Conservation (phyloP, 2,113 vertebrate species). For the Typhlomys cinereus region DNA sequence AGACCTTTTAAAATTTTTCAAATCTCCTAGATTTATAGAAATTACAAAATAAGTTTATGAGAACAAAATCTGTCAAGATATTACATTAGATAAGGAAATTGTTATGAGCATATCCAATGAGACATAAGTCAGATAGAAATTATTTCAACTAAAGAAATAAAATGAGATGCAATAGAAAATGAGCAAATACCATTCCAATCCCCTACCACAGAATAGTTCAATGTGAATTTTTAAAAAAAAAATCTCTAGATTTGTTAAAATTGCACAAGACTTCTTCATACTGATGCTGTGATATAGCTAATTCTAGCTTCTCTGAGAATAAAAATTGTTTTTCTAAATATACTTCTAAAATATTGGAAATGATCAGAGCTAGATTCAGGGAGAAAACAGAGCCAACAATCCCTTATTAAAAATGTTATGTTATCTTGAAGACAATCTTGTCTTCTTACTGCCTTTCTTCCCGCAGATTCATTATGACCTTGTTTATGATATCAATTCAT, state of each 20-base stretch:
- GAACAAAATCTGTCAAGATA: conserved; percentile 4
- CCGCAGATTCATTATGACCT: background rate
- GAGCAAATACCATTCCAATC: background rate
- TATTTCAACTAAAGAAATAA: conserved; percentile 1
- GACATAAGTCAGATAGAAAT: background rate
- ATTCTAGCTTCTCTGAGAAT: background rate
- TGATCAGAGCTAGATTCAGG: background rate
- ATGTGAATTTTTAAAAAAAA: conserved; percentile 19
- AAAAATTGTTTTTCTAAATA: background rate
- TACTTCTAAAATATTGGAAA: conserved; percentile 33
- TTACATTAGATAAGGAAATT: background rate
- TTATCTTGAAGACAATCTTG: conserved; percentile 17
- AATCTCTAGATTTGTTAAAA: background rate
- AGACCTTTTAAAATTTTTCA: background rate
- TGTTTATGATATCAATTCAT: background rate
- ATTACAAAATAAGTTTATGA: background rate
- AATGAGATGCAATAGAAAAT: background rate
- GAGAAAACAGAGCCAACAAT: background rate
- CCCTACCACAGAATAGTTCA: background rate
- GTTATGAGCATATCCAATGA: background rate
- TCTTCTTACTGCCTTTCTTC: background rate
- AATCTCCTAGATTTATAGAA: background rate
- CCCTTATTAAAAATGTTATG: background rate
- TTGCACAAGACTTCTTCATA: conserved; percentile 3
- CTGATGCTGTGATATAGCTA: background rate